Base-by-base conservation (phyloP, 2,888 invertebrate species). In the Athrips mouffetella region DNA sequence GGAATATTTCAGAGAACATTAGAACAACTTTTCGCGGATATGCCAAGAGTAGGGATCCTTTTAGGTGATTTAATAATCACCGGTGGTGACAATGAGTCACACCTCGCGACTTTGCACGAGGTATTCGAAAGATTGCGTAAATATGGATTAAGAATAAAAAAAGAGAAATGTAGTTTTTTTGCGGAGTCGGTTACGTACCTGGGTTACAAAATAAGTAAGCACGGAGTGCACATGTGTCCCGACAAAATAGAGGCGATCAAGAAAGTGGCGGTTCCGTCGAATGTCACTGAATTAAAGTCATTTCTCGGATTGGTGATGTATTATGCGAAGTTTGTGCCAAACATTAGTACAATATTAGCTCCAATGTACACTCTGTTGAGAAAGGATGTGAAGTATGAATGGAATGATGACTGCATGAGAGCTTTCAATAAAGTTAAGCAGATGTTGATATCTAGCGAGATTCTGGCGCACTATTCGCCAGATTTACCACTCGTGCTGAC, bases 301-400 rank as follows among this genome's bases (percentile, higher is more conserved):
- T 65, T 61, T 31, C 39, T 62, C 8, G 60, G 59, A 0, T 13
- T 57, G 18, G 37, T 51, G 0, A 61, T 60, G 58, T 62, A 58
- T 13, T 62, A 59, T 42, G 52, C 45, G 0, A 61, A 54, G 11
- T 61, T 59, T 21, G 16, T 60, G 1, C 20, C 13, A 18, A 55
- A 60, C 13, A 45, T 53, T 5, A 57, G 52, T 40, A 51, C 50
- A 0, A 25, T 52, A 0, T 30, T 57, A 3, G 15, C 48, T 2
- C 55, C 53, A 1, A 7, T 55, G 3, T 57, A 57, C 15, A 21
- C 21, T 2, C 20, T 57, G 6, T 23, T 57, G 4, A 41, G 40
- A 23, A 49, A 47, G 47, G 37, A 44, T 16, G 47, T 46, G 3
- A 40, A 33, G 8, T 54, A n/a, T 8, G 23, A n/a, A 4, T 54